Evolutionary conservation across 2,888 invertebrate genomes (phyloP).

Genomic region (Euzophera pinguis): DNA sequence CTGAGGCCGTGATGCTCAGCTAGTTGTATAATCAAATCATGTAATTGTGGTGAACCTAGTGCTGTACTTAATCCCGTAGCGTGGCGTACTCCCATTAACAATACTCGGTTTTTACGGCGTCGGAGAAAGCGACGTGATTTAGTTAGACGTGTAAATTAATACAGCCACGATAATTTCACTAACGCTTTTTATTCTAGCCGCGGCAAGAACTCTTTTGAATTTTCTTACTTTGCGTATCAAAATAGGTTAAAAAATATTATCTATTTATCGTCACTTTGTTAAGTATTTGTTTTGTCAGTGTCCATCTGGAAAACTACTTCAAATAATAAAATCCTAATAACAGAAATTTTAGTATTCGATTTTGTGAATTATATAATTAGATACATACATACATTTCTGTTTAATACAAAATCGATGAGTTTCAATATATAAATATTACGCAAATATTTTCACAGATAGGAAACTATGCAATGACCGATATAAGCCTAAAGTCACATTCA

Average conservation of each 20-base stretch:
- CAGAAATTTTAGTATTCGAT: too few species aligned
- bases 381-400: neutral
- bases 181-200: neutral
- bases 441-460: constrained; percentile 4
- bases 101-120: neutral
- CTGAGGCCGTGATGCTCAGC: too few species aligned
- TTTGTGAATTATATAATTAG: too few species aligned
- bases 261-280: too few species aligned
- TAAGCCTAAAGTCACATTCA: constrained; percentile 5
- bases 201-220: too few species aligned
- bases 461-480: constrained; percentile 9
- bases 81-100: constrained; percentile 16
- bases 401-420: neutral
- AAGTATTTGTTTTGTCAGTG: too few species aligned
- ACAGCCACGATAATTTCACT: constrained; percentile 2
- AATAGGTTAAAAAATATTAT: too few species aligned
- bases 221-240: too few species aligned
- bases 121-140: constrained; percentile 9
- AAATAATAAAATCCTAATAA: too few species aligned
- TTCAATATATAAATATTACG: neutral
- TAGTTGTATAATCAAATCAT: too few species aligned
- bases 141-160: constrained; percentile 4
- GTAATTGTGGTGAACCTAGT: neutral
- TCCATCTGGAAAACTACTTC: too few species aligned
- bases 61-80: constrained; percentile 4